These are phyloP conservation scores for Leptobrachium ailaonicum DNA, from an alignment of 2,113 vertebrate genomes.

Conservation along the genomic window DNA sequence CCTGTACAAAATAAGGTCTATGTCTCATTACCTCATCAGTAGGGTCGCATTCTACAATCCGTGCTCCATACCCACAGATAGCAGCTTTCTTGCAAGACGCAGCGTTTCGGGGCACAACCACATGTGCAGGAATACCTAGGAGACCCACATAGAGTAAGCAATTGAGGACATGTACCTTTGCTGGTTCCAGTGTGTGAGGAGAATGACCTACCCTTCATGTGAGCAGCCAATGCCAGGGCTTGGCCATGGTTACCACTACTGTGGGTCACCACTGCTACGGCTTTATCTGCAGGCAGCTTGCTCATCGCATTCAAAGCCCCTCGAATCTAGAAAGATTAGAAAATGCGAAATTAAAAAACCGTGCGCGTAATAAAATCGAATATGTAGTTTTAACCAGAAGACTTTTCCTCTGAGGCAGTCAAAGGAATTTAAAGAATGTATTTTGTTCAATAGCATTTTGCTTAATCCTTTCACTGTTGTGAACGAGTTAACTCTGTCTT, in stretches of 20 bases:
- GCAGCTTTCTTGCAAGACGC: slow-evolving; percentile 67
- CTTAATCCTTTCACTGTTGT: no score
- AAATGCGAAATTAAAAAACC: no score
- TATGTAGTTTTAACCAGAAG: no score
- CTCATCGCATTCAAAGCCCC: slow-evolving; percentile 68
- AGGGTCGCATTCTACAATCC: slow-evolving; percentile 59
- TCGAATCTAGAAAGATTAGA: slow-evolving; percentile 58
- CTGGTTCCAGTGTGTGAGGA: not conserved
- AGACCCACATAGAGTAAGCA: not conserved
- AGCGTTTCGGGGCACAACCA: slow-evolving; percentile 67
- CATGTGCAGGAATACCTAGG: slow-evolving; percentile 67
- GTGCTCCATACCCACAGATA: slow-evolving; percentile 62
- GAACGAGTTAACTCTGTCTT: no score
- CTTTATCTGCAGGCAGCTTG: slow-evolving; percentile 28
- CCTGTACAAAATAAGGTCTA: not conserved
- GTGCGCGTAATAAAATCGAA: no score
- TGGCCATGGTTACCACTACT: slow-evolving; percentile 74
- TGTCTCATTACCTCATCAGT: slow-evolving; percentile 60
- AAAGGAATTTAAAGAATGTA: no score
- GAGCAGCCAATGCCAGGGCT: slow-evolving; percentile 67
- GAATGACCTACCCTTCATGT: slow-evolving; percentile 59
- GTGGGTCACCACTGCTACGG: slow-evolving; percentile 64
- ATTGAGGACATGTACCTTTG: accelerated
- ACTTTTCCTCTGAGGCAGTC: no score
- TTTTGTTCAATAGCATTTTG: no score